These are phyloP conservation scores for Apaloderma vittatum DNA, from an alignment of 2,113 vertebrate genomes.

Conservation along the genomic window DNA sequence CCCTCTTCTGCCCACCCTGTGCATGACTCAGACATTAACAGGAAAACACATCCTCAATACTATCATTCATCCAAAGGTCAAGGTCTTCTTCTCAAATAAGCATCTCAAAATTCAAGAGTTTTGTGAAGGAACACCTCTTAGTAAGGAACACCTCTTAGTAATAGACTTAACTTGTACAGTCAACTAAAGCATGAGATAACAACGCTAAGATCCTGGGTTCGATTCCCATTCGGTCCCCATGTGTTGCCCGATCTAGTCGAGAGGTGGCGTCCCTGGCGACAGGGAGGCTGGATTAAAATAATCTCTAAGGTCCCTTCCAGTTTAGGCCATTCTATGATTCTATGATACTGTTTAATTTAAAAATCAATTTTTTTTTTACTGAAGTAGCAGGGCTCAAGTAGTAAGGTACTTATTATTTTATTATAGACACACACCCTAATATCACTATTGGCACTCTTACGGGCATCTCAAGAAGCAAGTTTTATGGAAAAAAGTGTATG, in stretches of 20 bases:
- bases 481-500: neutral
- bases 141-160: neutral
- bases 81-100: fast-evolving
- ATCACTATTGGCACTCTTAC: fast-evolving
- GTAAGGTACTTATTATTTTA: neutral
- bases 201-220: too few relatives aligned
- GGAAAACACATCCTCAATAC: neutral
- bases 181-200: neutral
- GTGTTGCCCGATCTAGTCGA: too few relatives aligned
- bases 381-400: neutral
- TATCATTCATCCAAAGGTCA: neutral
- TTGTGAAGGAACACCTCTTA: neutral
- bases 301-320: too few relatives aligned
- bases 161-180: neutral
- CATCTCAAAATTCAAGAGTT: neutral
- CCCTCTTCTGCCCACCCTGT: neutral
- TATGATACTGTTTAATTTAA: neutral
- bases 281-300: too few relatives aligned
- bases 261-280: too few relatives aligned
- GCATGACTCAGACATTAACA: neutral
- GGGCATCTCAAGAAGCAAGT: neutral
- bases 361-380: neutral
- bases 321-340: too few relatives aligned
- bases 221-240: too few relatives aligned
- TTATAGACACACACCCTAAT: neutral